Evolutionary conservation across 2,113 vertebrate species (phyloP).

Genomic region (Engraulis encrasicolus): DNA sequence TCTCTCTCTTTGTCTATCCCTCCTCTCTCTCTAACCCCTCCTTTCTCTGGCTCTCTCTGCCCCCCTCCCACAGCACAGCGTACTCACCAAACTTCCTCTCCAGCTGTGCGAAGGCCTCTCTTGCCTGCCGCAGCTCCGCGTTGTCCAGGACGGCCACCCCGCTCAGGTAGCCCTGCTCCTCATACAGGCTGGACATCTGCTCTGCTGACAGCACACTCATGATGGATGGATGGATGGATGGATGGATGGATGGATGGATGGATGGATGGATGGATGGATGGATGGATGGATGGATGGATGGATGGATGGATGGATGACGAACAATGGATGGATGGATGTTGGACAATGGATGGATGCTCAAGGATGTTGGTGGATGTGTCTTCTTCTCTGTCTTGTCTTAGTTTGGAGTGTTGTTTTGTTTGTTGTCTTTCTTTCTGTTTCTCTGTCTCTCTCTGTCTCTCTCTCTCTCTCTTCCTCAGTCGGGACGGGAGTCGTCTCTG

Average conservation of each 20-base stretch:
- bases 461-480: too few relatives aligned
- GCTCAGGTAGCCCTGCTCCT: slow-evolving; percentile 70
- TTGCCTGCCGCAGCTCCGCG: slow-evolving; percentile 67
- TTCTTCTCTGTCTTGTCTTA: slow-evolving; percentile 1
- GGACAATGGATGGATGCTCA: not conserved
- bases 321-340: too few relatives aligned
- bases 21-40: too few relatives aligned
- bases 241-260: too few relatives aligned
- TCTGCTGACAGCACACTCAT: slow-evolving; percentile 54
- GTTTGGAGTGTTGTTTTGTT: not conserved
- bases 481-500: too few relatives aligned
- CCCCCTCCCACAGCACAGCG: not conserved
- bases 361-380: slow-evolving; percentile 2
- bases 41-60: too few relatives aligned
- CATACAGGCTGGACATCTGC: slow-evolving; percentile 55
- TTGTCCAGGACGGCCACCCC: slow-evolving; percentile 64
- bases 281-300: too few relatives aligned
- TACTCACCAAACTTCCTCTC: slow-evolving; percentile 77
- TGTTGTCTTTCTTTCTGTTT: slow-evolving; percentile 4
- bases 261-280: too few relatives aligned
- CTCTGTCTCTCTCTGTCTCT: not conserved
- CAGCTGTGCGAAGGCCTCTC: slow-evolving; percentile 65
- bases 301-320: too few relatives aligned
- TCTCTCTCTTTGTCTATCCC: not conserved
- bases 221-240: too few relatives aligned